Percentiles rank a stretch among this genome's conserved stretches.
Evolutionary conservation across 2,113 vertebrate genomes (phyloP).

Genomic region (Typhlomys cinereus): DNA sequence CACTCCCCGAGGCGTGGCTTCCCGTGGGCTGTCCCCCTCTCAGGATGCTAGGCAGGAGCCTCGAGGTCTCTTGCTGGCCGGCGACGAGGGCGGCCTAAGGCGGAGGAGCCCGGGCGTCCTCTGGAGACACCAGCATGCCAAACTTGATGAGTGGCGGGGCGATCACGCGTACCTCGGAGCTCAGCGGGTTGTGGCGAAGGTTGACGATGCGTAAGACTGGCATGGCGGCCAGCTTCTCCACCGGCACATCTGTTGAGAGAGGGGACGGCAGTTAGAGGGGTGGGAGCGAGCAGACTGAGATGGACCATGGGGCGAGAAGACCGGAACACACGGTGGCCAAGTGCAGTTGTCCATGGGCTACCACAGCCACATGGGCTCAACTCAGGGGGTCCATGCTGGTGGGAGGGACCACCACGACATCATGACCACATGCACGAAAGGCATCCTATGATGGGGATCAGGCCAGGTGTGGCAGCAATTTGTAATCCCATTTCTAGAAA

Average conservation of each 20-base stretch:
- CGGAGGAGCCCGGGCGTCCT: constrained; percentile 49
- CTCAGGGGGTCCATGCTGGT: neutral
- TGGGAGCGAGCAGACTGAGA: neutral
- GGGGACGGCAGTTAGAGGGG: constrained; percentile 16
- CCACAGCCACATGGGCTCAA: neutral
- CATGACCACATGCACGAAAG: neutral
- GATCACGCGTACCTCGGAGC: constrained; percentile 83
- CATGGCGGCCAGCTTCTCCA: constrained; percentile 90
- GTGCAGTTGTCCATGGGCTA: neutral
- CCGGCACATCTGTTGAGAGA: constrained; percentile 88
- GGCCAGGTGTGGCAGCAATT: neutral
- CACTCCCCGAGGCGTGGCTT: constrained; percentile 11
- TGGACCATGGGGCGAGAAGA: neutral
- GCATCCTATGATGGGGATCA: neutral
- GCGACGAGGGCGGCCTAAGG: constrained; percentile 39
- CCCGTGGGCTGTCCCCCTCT: neutral
- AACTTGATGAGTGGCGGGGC: constrained; percentile 85
- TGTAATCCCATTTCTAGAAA: neutral
- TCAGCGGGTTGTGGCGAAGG: constrained; percentile 90
- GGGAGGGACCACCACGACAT: no score
- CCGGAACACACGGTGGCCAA: rapidly evolving
- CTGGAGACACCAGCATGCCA: constrained; percentile 85
- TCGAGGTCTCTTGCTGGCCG: constrained; percentile 61
- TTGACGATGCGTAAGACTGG: constrained; percentile 87
- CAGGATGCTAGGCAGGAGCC: constrained; percentile 43